A percentile compares a stretch with the other conserved stretches of the same genome.
Conservation (phyloP, 2,113 vertebrate species). For the Semnornis frantzii region DNA sequence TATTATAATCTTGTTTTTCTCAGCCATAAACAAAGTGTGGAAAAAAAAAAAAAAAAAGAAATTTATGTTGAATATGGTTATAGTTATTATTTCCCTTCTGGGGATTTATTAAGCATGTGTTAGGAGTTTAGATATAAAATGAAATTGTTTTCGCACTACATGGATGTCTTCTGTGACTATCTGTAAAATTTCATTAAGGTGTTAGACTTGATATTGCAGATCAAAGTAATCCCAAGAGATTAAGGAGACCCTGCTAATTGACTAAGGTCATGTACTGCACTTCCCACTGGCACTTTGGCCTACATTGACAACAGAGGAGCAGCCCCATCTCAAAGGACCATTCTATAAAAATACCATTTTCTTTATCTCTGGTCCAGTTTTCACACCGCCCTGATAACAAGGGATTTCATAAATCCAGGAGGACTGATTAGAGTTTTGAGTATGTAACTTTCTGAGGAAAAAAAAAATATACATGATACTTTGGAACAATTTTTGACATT, state of each 20-base stretch:
- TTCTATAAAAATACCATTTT: conserved; percentile 77
- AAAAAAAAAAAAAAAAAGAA: neutral
- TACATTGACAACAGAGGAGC: conserved; percentile 68
- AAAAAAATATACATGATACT: conserved; percentile 75
- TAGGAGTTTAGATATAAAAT: conserved; percentile 65
- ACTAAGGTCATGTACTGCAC: conserved; percentile 71
- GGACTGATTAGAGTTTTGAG: conserved; percentile 78
- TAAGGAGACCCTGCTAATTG: conserved; percentile 75
- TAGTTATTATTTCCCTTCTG: conserved; percentile 65
- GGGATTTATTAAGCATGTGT: conserved; percentile 71
- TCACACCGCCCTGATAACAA: conserved; percentile 61
- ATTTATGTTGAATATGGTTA: conserved; percentile 70
- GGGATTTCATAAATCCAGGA: conserved; percentile 69
- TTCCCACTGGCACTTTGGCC: conserved; percentile 70
- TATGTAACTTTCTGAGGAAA: conserved; percentile 71
- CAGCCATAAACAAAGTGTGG: conserved; percentile 37
- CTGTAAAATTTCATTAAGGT: conserved; percentile 77
- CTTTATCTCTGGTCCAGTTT: conserved; percentile 70
- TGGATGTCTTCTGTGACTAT: conserved; percentile 65
- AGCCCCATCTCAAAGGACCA: conserved; percentile 66
- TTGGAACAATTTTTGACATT: conserved; percentile 78
- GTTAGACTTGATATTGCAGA: conserved; percentile 73
- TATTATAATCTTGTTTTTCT: conserved; percentile 54
- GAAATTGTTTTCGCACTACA: conserved; percentile 66
- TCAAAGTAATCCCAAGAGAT: conserved; percentile 73